Base-by-base conservation (phyloP, 2,888 invertebrate genomes). In the Drosophila sordidula region DNA sequence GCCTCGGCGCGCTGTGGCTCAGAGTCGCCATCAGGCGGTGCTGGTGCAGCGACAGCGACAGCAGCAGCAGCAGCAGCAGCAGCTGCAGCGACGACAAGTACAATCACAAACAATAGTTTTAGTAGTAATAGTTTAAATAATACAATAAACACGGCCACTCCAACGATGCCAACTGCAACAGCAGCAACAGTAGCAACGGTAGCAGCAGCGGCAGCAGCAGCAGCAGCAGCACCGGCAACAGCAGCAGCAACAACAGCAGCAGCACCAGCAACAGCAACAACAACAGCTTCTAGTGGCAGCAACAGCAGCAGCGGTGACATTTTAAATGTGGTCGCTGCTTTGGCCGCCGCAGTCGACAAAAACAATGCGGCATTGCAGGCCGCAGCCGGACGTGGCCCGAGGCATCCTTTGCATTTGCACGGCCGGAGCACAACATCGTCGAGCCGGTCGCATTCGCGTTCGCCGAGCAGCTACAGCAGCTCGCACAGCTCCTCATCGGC, bases 381-480 rank as follows among this genome's bases (percentile, higher is more conserved):
- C 75, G 66, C 8, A 77, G 80, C 80, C 75, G 65, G 77, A 14
- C 80, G 84, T 51, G 78, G 75, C 29, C 75, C 74, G 42, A 87
- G 87, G 46, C 85, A 87, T 73, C 79, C 89, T 77, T 71, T 88
- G 64, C 91, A 91, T 68, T 72, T 88, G 64, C 91, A 91, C 67
- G 93, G 93, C 44, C 90, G 91, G 36, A 92, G 92, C 87, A 93
- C 93, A 80, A 93, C 93, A 61, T 93, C 94, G 67, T 94, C 93
- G 70, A 93, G 93, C 87, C 91, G 94, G 84, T 94, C 94, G 71
- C 93, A 93, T 89, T 93, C 94, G 56, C 93, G 93, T 51, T 92
- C 92, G 65, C 92, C 92, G 68, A 92, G 92, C 86, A 92, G 92
- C 77, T 92, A 92, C 75, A 92, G 92, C 87, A 92, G 92, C 62